Evolutionary conservation across 23 tunicate species (phyloP).

Genomic region (Ascidia mentula): DNA sequence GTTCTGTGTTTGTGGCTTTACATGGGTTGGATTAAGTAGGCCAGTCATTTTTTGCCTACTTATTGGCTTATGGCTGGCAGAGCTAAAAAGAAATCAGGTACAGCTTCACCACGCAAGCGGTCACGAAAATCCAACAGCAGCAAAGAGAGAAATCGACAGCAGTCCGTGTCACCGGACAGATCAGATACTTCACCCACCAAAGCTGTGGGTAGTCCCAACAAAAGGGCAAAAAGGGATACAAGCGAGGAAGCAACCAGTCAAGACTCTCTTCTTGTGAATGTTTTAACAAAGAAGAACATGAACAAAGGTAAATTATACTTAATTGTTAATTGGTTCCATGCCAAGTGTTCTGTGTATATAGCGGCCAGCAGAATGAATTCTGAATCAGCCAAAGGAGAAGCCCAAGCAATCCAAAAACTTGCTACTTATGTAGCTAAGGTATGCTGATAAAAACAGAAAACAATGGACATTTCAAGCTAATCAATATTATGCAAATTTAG

Average conservation of each 20-base stretch:
- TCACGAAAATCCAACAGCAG: conserved; percentile 50
- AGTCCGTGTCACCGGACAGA: conserved; percentile 16
- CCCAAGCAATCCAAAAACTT: conserved; percentile 56
- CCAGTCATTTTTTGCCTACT: not conserved
- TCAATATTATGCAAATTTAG: not conserved
- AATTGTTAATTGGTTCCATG: not conserved
- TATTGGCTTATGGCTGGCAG: conserved; percentile 69
- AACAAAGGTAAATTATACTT: conserved; percentile 16
- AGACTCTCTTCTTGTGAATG: conserved; percentile 42
- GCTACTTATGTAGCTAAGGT: conserved; percentile 60
- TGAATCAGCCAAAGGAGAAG: conserved; percentile 51
- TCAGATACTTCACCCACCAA: conserved; percentile 17
- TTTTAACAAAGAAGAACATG: conserved; percentile 38
- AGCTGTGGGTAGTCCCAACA: conserved; percentile 55
- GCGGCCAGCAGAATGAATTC: not conserved
- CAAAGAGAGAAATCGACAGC: conserved; percentile 23
- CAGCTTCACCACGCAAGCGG: conserved; percentile 60
- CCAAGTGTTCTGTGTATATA: not conserved
- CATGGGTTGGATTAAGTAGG: not conserved
- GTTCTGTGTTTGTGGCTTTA: too few relatives aligned
- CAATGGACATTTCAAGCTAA: not conserved
- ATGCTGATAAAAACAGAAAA: not conserved
- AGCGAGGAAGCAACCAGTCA: not conserved
- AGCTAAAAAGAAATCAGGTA: conserved; percentile 54
- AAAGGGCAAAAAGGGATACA: conserved; percentile 53